Conservation (phyloP, 2,888 invertebrate genomes). For the Druceiella hillmani region DNA sequence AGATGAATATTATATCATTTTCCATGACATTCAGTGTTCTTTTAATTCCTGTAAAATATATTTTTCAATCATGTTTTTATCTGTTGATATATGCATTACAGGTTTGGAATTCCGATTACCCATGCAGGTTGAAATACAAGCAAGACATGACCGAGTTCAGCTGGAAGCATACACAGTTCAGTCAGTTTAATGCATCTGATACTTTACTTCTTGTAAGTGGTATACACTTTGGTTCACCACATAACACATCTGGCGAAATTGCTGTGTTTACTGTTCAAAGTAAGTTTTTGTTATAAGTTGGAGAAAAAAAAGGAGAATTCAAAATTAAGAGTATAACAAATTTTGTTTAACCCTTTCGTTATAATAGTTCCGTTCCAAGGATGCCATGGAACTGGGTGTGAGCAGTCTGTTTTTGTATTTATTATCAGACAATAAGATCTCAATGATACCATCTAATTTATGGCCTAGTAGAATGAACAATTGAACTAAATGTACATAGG, state of each 20-base stretch:
- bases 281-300: constrained; percentile 29
- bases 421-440: too few species aligned
- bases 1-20: constrained; percentile 3
- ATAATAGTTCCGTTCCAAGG: too few species aligned
- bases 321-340: too few species aligned
- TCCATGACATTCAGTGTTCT: too few species aligned
- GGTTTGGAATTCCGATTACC: constrained; percentile 74
- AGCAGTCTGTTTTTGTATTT: too few species aligned
- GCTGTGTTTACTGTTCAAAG: constrained; percentile 75
- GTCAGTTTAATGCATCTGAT: constrained; percentile 78
- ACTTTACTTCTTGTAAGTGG: constrained; percentile 77
- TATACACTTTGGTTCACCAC: constrained; percentile 71
- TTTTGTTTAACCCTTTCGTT: too few species aligned
- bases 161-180: constrained; percentile 85
- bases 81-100: constrained; percentile 29
- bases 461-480: too few species aligned
- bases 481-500: too few species aligned
- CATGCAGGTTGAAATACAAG: constrained; percentile 61
- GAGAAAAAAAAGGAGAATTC: background rate
- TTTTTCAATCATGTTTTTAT: too few species aligned
- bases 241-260: constrained; percentile 80
- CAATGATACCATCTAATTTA: too few species aligned
- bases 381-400: too few species aligned
- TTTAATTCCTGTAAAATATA: too few species aligned
- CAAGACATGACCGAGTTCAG: constrained; percentile 74